These are phyloP conservation scores for Delphinapterus leucas DNA, from an alignment of 2,113 vertebrate genomes.

Conservation along the genomic window DNA sequence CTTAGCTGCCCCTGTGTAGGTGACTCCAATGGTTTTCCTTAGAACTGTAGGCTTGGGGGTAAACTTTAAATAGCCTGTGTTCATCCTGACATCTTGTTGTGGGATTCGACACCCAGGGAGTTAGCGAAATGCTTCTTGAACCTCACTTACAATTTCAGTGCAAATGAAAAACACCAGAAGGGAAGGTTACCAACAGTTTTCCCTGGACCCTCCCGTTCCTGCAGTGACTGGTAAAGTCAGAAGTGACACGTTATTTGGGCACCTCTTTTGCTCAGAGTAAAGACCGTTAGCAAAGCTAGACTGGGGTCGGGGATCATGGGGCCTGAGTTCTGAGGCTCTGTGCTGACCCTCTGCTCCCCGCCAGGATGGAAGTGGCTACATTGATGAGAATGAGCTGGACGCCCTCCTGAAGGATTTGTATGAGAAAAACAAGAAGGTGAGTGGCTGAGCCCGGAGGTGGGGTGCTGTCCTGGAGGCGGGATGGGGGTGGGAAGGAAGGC, in stretches of 20 bases:
- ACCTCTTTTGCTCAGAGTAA: background rate
- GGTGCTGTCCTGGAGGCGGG: accelerated
- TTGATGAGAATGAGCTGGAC: conserved; percentile 95
- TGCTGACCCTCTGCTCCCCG: background rate
- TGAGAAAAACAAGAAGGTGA: conserved; percentile 95
- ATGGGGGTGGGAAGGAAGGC: background rate
- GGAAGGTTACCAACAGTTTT: background rate
- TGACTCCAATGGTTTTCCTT: background rate
- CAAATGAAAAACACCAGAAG: background rate
- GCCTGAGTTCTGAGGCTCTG: background rate
- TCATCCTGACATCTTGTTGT: background rate
- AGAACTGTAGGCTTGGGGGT: background rate
- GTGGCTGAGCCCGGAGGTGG: background rate
- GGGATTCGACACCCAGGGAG: background rate
- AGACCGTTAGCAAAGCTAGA: background rate
- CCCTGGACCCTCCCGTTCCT: background rate
- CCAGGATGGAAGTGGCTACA: conserved; percentile 97
- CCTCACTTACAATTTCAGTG: background rate
- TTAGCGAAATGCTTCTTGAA: background rate
- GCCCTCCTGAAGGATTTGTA: conserved; percentile 96
- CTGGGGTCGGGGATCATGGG: accelerated
- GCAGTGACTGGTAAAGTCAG: background rate
- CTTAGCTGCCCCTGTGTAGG: background rate
- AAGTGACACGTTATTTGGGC: background rate
- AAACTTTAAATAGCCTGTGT: background rate